Base-by-base conservation (phyloP, 2,113 vertebrate genomes). In the Aegithalos caudatus region DNA sequence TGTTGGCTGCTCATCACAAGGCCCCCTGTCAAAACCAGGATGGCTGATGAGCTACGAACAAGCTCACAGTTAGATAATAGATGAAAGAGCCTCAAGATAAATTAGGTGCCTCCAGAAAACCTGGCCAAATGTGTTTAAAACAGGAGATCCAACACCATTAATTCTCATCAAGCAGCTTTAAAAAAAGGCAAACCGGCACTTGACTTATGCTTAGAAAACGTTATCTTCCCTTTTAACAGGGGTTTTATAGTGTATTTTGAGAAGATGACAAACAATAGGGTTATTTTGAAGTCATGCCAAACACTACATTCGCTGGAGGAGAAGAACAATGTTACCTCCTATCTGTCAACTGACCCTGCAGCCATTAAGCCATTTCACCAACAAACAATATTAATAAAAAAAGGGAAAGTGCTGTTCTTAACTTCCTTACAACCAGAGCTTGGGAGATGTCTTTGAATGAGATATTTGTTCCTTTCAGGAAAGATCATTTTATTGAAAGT, bases 71-170 rank as follows among this genome's bases (percentile, higher is more conserved):
- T 80, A 97, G 97, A 98, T 98, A 98, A 97, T 98, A 97, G 97
- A 98, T 98, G 97, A 98, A 98, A 98, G 98, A 95, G 89, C 74
- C 92, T 95, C 89, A 97, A 98, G 98, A 98, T 97, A 96, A 98
- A 98, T 96, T 97, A 98, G 98, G 98, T 98, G 98, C 97, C 94
- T 98, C 94, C 60, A 96, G 98, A 97, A 98, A 98, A 97, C 96
- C 86, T 92, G 88, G 97, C 97, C 96, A 86, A 91, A 89, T 97
- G 97, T 98, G 98, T 98, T 98, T 98, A 97, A 97, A 97, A 97
- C 96, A 97, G 90, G 97, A 96, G 96, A 97, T 97, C 95, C 93
- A 97, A 96, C 94, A 92, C 96, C 93, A 97, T 98, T 97, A 96
- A 98, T 98, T 98, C 97, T 96, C 93, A 62, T 97, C 97, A 96